These are phyloP conservation scores for Ganaspis brasiliensis DNA, from an alignment of 2,888 invertebrate species.

Conservation along the genomic window DNA sequence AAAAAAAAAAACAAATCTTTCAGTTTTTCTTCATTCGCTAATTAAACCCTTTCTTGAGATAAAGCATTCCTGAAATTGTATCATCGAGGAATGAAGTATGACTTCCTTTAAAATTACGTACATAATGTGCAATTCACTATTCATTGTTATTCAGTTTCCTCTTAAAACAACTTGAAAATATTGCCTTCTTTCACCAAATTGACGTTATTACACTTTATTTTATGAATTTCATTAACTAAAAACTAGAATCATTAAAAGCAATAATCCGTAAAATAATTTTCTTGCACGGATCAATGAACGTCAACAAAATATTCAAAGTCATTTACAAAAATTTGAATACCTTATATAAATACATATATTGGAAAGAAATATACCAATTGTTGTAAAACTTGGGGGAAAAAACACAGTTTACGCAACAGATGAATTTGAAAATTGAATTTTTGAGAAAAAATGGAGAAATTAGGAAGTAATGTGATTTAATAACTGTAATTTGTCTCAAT, in stretches of 20 bases:
- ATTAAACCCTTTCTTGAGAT: not conserved
- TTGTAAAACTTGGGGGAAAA: not conserved
- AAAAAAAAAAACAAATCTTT: too few relatives aligned
- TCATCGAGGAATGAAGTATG: conserved; percentile 9
- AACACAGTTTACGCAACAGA: not conserved
- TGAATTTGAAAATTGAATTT: not conserved
- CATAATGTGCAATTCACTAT: not conserved
- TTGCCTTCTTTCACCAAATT: conserved; percentile 5
- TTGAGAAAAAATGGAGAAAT: not conserved
- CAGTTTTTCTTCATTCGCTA: too few relatives aligned
- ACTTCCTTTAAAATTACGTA: conserved; percentile 3
- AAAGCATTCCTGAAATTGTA: conserved; percentile 3
- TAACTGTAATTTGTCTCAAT: not conserved
- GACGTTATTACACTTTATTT: not conserved
- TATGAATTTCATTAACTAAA: not conserved
- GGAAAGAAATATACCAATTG: not conserved
- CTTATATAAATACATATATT: not conserved
- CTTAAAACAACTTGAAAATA: not conserved
- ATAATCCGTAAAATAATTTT: conserved; percentile 5
- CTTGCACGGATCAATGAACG: conserved; percentile 12
- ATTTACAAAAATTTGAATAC: not conserved
- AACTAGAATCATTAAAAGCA: conserved; percentile 3
- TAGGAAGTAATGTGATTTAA: not conserved
- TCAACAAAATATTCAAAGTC: not conserved
- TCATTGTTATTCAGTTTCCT: conserved; percentile 12